phyloP scores from a whole-genome alignment of 2,888 invertebrate genomes.

The Leptothorax acervorum region DNA sequence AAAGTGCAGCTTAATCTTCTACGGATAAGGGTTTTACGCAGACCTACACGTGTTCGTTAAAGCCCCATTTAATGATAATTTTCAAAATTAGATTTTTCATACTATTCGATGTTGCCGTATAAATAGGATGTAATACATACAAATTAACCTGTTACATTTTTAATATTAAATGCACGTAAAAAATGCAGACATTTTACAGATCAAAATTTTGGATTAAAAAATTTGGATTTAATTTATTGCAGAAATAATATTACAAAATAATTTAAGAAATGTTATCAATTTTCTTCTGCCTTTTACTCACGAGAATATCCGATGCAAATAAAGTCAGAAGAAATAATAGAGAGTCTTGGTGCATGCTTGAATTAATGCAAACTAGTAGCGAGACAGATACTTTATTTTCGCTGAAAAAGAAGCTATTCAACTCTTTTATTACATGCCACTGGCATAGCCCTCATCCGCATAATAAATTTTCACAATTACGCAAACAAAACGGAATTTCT shows the following conservation, averaged over 20 bases:
- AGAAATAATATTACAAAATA: background rate
- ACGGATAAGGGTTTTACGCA: background rate
- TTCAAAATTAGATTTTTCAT: background rate
- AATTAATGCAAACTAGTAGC: constrained; percentile 25
- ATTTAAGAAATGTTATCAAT: background rate
- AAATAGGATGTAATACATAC: background rate
- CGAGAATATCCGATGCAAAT: constrained; percentile 14
- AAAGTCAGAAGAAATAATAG: background rate
- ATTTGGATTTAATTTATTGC: background rate
- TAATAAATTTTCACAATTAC: constrained; percentile 26
- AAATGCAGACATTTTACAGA: background rate
- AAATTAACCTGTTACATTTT: background rate
- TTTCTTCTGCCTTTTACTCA: background rate
- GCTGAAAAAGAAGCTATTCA: constrained; percentile 11
- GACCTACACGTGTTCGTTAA: background rate
- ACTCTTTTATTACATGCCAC: constrained; percentile 11
- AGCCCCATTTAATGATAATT: background rate
- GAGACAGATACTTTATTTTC: background rate
- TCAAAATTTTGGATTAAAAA: background rate
- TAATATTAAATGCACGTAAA: background rate
- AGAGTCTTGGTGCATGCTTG: background rate
- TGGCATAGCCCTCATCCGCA: background rate
- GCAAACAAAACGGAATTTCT: constrained; percentile 16
- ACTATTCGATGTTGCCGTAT: background rate
- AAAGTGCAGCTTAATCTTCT: constrained; percentile 6